These are phyloP conservation scores for Carollia perspicillata DNA, from an alignment of 2,113 vertebrate genomes.

Conservation along the genomic window DNA sequence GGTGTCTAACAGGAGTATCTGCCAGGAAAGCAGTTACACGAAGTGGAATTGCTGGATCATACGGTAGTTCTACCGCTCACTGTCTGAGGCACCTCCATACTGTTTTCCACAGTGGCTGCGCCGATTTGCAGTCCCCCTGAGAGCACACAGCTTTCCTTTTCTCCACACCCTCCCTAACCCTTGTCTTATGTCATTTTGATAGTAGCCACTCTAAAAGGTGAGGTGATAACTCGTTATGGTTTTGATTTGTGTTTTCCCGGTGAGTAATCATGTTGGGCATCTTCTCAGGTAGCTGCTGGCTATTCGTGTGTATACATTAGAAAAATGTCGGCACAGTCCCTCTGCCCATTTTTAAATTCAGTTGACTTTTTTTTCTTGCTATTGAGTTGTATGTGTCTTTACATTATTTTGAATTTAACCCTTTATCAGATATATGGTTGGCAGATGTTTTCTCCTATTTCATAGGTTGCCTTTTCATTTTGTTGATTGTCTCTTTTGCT, in stretches of 20 bases:
- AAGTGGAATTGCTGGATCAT: neutral
- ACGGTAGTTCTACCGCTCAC: neutral
- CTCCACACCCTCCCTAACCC: neutral
- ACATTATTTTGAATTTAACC: neutral
- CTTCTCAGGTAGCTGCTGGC: neutral
- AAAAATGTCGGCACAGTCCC: neutral
- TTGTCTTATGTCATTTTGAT: neutral
- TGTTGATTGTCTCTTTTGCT: neutral
- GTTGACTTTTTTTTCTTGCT: neutral
- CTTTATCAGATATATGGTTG: neutral
- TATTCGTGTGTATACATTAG: neutral
- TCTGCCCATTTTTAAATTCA: neutral
- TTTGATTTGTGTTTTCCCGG: neutral
- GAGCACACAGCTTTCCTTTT: neutral
- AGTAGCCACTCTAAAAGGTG: neutral
- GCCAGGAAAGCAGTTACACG: neutral
- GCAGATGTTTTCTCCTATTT: neutral
- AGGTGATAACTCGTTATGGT: neutral
- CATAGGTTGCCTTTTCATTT: neutral
- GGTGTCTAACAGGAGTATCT: neutral
- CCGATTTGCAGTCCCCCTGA: neutral
- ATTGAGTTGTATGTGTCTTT: neutral
- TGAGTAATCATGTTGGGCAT: neutral
- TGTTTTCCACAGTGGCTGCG: neutral
- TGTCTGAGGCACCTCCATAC: neutral